Evolutionary conservation across 2,797 vertebrate genomes (phyloP), one percentile per base, ranked within the genome.

Genomic region (Meda fulgida): DNA sequence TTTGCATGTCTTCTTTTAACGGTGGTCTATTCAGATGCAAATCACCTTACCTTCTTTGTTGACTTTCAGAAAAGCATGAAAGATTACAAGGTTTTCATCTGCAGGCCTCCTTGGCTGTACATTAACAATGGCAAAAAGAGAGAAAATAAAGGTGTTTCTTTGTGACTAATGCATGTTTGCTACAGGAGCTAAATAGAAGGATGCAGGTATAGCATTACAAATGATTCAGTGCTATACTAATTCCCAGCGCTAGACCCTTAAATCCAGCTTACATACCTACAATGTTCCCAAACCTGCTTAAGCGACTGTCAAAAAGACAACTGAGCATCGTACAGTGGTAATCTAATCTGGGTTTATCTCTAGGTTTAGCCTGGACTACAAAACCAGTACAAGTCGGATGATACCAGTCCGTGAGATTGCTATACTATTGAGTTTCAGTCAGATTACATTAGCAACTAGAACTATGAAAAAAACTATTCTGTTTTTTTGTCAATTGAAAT

Each of bases 181-280:
- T 73, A 63, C 21, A 21, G 51, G 43, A 78, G 51, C 69, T 43
- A 23, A 76, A 70, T 58, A 75, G 51, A 72, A 16, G 29, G 66
- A 21, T 90, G 93, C 92, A 94, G 92, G 91, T 93, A 89, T 87
- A 90, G 48, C 92, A 89, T 91, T 92, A 91, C 91, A 90, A 87
- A 84, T 88, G 92, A 90, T 93, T 92, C 87, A 89, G 90, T 58
- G 89, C 90, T 80, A 87, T 69, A 89, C 86, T 90, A 92, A 93
- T 93, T 93, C 67, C 89, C 91, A 60, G 58, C 13, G 7, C 31
- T 80, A 77, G 53, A 66, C 53, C 78, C 87, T 86, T 89, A 93
- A 90, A 93, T 92, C 92, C 87, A 40, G 91, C 90, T 93, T 92
- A 91, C 31, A 38, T 51, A 78, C 83, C 77, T 90, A 92, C 89